Base-by-base conservation (phyloP, 2,113 vertebrate species). In the Notarius quadriscutis region DNA sequence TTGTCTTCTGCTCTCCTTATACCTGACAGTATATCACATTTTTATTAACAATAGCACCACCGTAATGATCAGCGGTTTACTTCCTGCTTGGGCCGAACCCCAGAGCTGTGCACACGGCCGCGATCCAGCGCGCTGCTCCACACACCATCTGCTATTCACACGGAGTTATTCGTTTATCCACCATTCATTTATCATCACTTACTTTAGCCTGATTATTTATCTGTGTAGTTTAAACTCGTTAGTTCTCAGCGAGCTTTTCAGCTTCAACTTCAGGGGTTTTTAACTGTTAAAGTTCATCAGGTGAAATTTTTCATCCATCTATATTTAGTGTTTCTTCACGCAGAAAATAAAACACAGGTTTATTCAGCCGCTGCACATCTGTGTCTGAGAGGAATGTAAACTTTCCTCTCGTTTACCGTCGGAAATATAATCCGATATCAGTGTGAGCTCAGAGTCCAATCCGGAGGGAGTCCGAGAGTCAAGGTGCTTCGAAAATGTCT, bases 351-450 rank as follows among this genome's bases (percentile, higher is more conserved):
- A 72, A 51, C 5, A 41, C 22, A 15, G 17, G 6, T 15, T 89
- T 1, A 25, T 75, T 25, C 17, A 25, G 8, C 18, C 2, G 65
- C 30, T 9, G 6, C 34, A 72, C 69, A 48, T 74, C 71, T 48
- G 41, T 4, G 18, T 48, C 71, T 0, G 0, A 50, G 8, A 50
- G 25, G 25, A 25, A 50, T 25, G 10, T 34, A 1, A 41, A 75
- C 92, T 92, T 85, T 84, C 77, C 85, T 80, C 72, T 88, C 80
- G 34, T 53, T 80, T 74, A 79, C 72, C 27, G 53, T 51, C 4
- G 12, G 69, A 72, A 41, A 75, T 22, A 50, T 51, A 50, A 51
- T 12, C 71, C 20, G 10, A 51, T 5, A 75, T 50, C 69, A 15
- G 4, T 34, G 69, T 30, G 34, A 50, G 72, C 41, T 75, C 20